Conservation (phyloP, 2,888 invertebrate species). For the Eugnorisma glareosa region DNA sequence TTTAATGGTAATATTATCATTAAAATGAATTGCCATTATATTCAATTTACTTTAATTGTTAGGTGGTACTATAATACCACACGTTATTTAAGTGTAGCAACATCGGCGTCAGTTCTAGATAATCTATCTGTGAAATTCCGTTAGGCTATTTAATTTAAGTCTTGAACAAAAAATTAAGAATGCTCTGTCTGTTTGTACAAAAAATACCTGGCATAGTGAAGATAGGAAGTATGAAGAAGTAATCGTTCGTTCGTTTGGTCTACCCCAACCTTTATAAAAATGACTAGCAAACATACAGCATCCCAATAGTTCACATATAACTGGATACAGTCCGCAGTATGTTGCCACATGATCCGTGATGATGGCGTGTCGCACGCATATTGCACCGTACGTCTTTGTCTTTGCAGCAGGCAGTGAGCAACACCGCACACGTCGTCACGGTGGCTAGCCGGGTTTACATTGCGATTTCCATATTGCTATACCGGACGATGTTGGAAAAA, state of each 20-base stretch:
- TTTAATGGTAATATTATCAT: no score
- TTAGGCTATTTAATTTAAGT: neutral
- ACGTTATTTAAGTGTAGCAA: no score
- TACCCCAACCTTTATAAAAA: neutral
- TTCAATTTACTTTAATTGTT: no score
- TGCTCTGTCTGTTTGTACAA: neutral
- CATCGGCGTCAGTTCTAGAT: no score
- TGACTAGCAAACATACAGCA: slow-evolving; percentile 29
- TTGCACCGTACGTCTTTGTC: slow-evolving; percentile 27
- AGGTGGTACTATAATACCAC: no score
- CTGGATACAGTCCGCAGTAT: slow-evolving; percentile 37
- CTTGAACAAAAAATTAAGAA: neutral
- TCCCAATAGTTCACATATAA: slow-evolving; percentile 27
- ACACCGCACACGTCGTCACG: slow-evolving; percentile 36
- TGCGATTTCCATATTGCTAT: slow-evolving; percentile 23
- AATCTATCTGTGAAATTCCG: neutral
- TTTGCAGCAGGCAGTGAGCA: slow-evolving; percentile 34
- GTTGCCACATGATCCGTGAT: slow-evolving; percentile 41
- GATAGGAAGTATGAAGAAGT: neutral
- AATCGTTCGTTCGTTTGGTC: slow-evolving; percentile 1
- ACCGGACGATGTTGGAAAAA: neutral
- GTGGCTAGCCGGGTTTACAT: slow-evolving; percentile 20
- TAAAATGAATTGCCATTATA: no score
- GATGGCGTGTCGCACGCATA: slow-evolving; percentile 39
- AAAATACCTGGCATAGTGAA: neutral